Percentiles rank a stretch among this genome's conserved stretches.
Evolutionary conservation across 2,113 vertebrate species (phyloP).

Genomic region (Pelecanus crispus): DNA sequence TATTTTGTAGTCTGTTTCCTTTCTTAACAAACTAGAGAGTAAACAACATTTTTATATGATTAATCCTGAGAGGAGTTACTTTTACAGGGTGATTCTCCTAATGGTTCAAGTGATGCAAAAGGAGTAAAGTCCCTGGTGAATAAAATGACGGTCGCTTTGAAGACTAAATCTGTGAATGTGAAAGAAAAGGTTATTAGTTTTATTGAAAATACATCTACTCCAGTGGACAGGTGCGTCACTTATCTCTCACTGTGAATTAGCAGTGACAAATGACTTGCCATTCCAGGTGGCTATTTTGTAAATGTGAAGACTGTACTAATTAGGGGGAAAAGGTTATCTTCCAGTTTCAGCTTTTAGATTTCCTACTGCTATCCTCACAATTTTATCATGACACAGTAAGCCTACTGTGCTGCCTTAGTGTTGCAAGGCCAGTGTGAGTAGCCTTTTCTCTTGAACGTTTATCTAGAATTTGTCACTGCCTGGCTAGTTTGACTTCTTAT

Average conservation of each 20-base stretch:
- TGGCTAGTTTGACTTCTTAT: background rate
- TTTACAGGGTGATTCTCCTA: slow-evolving; percentile 85
- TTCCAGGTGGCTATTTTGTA: background rate
- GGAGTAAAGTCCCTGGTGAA: slow-evolving; percentile 97
- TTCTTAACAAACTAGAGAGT: background rate
- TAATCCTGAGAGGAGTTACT: slow-evolving; percentile 23
- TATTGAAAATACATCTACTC: slow-evolving; percentile 96
- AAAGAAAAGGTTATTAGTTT: slow-evolving; percentile 99
- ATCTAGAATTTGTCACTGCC: background rate
- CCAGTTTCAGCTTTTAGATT: background rate
- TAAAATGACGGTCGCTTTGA: slow-evolving; percentile 98
- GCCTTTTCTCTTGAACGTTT: background rate
- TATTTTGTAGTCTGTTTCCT: background rate
- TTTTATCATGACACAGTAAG: background rate
- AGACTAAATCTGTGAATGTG: slow-evolving; percentile 96
- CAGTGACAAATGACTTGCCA: background rate
- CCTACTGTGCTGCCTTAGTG: background rate
- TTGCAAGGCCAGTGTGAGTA: background rate
- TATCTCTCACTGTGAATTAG: background rate
- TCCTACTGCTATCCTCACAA: background rate
- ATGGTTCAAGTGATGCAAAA: slow-evolving; percentile 86
- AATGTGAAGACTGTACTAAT: background rate
- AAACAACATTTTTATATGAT: background rate
- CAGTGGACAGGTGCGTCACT: slow-evolving; percentile 89
- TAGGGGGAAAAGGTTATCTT: background rate